A percentile compares a stretch with the other conserved stretches of the same genome.
phyloP scores from a whole-genome alignment of 2,797 vertebrate genomes.

The Hyperoplus immaculatus region DNA sequence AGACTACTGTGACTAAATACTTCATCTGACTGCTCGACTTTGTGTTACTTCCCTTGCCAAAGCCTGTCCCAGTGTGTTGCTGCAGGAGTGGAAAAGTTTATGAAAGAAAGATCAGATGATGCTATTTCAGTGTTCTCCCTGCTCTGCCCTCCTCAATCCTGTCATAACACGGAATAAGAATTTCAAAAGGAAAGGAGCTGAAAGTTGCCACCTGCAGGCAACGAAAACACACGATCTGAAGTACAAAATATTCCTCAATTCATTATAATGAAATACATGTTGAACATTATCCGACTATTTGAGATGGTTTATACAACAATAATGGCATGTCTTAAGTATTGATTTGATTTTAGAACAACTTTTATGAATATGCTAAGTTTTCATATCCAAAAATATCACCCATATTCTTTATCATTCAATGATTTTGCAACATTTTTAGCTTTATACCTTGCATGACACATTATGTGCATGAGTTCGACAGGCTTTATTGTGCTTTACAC shows the following conservation, averaged over 20 bases:
- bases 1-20: conserved; percentile 49
- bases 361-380: background rate
- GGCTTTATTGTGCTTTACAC: no score
- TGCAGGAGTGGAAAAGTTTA: conserved; percentile 78
- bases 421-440: background rate
- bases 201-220: conserved; percentile 35
- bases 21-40: conserved; percentile 57
- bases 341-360: background rate
- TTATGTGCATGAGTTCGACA: background rate
- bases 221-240: conserved; percentile 16
- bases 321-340: background rate
- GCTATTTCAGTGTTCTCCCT: conserved; percentile 72
- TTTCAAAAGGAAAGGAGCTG: conserved; percentile 56
- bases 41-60: conserved; percentile 50
- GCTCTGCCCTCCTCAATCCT: conserved; percentile 57
- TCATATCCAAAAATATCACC: background rate
- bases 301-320: background rate
- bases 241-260: conserved; percentile 5
- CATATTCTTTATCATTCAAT: background rate
- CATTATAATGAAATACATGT: background rate
- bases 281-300: background rate
- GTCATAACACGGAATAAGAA: conserved; percentile 63
- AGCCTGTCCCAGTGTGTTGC: conserved; percentile 54
- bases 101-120: conserved; percentile 79
- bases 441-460: background rate